phyloP scores from a whole-genome alignment of 2,888 invertebrate genomes.

The Hymenopus coronatus region DNA sequence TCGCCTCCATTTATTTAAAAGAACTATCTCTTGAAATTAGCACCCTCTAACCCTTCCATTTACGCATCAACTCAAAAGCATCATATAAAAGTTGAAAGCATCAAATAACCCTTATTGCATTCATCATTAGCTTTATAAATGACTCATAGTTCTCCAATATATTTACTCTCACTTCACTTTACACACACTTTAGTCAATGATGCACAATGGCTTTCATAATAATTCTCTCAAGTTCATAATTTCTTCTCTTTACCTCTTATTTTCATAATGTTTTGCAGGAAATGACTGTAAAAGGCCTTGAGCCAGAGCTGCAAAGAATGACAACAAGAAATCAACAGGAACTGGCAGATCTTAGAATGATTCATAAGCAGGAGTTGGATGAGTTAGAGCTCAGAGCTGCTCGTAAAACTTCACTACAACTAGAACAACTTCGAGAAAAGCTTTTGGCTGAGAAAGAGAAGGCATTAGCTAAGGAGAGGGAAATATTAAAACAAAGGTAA shows the following conservation, averaged over 20 bases:
- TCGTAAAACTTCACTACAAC: slow-evolving; percentile 59
- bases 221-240: neutral
- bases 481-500: slow-evolving; percentile 56
- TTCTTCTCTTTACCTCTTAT: neutral
- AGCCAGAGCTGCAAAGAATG: slow-evolving; percentile 78
- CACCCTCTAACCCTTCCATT: too few species aligned
- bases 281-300: slow-evolving; percentile 81
- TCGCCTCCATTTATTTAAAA: too few species aligned
- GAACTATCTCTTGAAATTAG: too few species aligned
- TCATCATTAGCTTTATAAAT: neutral
- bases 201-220: neutral
- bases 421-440: slow-evolving; percentile 59
- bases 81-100: too few species aligned
- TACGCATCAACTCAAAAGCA: too few species aligned
- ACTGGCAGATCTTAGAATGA: slow-evolving; percentile 63
- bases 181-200: too few species aligned
- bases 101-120: too few species aligned
- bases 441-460: slow-evolving; percentile 61
- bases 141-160: neutral
- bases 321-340: slow-evolving; percentile 68
- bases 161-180: neutral
- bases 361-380: slow-evolving; percentile 64
- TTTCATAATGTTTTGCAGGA: slow-evolving; percentile 52
- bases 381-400: slow-evolving; percentile 61
- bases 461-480: slow-evolving; percentile 59